Percentiles rank a stretch among this genome's conserved stretches.
Conservation (phyloP, 2,888 invertebrate species). For the Phaedon cochleariae region DNA sequence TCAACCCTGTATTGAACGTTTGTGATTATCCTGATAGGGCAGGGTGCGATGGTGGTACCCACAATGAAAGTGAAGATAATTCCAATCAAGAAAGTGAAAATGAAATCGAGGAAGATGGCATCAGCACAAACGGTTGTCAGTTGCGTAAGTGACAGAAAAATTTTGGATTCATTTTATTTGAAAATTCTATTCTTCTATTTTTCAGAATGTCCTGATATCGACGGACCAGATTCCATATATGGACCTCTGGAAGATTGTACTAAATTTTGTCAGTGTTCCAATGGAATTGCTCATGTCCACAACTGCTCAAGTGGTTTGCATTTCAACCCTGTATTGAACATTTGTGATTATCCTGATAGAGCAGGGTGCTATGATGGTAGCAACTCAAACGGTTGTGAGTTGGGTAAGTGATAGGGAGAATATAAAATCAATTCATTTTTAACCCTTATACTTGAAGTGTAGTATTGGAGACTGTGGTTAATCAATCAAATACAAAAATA, state of each 20-base stretch:
- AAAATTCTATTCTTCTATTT: neutral
- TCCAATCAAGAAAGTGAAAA: neutral
- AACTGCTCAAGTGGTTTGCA: conserved; percentile 29
- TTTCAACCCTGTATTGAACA: conserved; percentile 27
- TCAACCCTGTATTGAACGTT: conserved; percentile 24
- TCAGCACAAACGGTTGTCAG: neutral
- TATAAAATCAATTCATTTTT: too few species aligned
- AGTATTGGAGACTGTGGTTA: too few species aligned
- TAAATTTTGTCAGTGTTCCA: conserved; percentile 31
- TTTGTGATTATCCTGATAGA: conserved; percentile 21
- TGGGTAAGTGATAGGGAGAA: neutral
- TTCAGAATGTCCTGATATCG: conserved; percentile 31
- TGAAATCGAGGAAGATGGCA: neutral
- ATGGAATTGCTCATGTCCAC: conserved; percentile 21
- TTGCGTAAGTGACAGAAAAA: neutral
- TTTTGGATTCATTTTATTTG: too few species aligned
- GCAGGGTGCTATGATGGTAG: conserved; percentile 4
- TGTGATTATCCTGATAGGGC: conserved; percentile 23
- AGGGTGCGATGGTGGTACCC: neutral
- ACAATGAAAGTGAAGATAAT: neutral
- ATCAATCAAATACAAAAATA: too few species aligned
- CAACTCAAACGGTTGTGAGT: neutral
- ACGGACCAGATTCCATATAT: conserved; percentile 21
- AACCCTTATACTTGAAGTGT: too few species aligned
- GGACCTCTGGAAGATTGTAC: conserved; percentile 22